These are phyloP conservation scores for Drosophila ironensis DNA, from an alignment of 1,140 invertebrate species.

Conservation along the genomic window DNA sequence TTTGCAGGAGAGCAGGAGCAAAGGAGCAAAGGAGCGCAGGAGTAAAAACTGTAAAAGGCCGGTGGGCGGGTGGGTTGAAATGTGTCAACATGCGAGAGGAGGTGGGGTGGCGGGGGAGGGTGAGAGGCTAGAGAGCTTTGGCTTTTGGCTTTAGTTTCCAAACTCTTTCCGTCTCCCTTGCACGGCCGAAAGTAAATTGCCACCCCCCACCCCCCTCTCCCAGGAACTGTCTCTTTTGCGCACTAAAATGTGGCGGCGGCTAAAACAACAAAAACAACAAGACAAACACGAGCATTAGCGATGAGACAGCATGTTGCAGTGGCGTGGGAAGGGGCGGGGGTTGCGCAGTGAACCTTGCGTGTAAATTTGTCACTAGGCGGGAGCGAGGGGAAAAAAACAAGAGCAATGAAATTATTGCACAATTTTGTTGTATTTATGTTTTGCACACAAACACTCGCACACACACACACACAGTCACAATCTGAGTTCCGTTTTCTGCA, in stretches of 20 bases:
- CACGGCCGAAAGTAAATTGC: too few species aligned
- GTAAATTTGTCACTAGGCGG: constrained; percentile 64
- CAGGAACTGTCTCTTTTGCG: constrained; percentile 5
- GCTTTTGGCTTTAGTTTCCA: constrained; percentile 32
- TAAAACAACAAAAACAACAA: too few species aligned
- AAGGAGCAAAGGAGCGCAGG: not conserved
- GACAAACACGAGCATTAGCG: too few species aligned
- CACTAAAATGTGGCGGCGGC: constrained; percentile 60
- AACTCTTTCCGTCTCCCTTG: constrained; percentile 15
- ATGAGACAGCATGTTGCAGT: constrained; percentile 69
- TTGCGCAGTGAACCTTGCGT: constrained; percentile 75
- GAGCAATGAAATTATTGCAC: constrained; percentile 62
- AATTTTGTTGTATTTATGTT: constrained; percentile 75
- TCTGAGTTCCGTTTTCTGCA: too few species aligned
- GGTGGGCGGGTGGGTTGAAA: too few species aligned
- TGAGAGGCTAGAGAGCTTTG: constrained; percentile 38
- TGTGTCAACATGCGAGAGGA: constrained; percentile 74
- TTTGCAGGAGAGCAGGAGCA: not conserved
- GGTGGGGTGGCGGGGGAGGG: too few species aligned
- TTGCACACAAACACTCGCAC: constrained; percentile 49
- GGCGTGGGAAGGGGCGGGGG: constrained; percentile 36
- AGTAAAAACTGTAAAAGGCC: not conserved
- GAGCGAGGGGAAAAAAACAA: constrained; percentile 43
- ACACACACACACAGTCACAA: constrained; percentile 21
- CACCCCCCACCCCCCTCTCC: not conserved